phyloP scores from a whole-genome alignment of 92 coral and sea anemone species.

The Paragorgia papillata region DNA sequence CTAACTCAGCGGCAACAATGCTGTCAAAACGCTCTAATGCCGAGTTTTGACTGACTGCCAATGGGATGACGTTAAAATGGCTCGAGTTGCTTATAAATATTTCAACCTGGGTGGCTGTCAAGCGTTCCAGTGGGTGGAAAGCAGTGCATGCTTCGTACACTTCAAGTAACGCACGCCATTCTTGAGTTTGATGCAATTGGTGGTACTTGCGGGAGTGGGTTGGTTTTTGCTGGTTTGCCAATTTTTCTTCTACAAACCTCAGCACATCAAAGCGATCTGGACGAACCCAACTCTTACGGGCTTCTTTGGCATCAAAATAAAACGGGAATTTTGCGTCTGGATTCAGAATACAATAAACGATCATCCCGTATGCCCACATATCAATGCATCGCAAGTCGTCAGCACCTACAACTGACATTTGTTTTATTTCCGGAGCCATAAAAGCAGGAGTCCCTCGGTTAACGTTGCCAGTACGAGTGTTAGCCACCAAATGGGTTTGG shows the following conservation, averaged over 20 bases:
- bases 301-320: conserved; percentile 2
- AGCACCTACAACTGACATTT: conserved; percentile 9
- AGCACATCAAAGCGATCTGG: conserved; percentile 3
- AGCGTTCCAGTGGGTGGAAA: conserved; percentile 16
- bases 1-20: conserved; percentile 25
- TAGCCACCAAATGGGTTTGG: conserved; percentile 31
- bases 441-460: conserved; percentile 53
- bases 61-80: background rate
- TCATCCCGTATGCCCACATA: conserved; percentile 61
- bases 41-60: too few species aligned
- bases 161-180: conserved; percentile 24
- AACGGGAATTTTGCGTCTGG: conserved; percentile 17
- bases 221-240: conserved; percentile 28
- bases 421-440: conserved; percentile 61
- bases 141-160: conserved; percentile 29
- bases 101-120: conserved; percentile 5
- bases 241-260: background rate
- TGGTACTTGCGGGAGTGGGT: conserved; percentile 35
- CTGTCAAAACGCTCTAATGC: conserved; percentile 24
- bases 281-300: background rate
- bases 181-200: background rate
- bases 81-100: background rate
- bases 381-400: conserved; percentile 41
- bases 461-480: conserved; percentile 33
- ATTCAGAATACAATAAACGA: conserved; percentile 24